These are phyloP conservation scores for Oryzias sinensis DNA, from an alignment of 2,797 vertebrate species.

Conservation along the genomic window DNA sequence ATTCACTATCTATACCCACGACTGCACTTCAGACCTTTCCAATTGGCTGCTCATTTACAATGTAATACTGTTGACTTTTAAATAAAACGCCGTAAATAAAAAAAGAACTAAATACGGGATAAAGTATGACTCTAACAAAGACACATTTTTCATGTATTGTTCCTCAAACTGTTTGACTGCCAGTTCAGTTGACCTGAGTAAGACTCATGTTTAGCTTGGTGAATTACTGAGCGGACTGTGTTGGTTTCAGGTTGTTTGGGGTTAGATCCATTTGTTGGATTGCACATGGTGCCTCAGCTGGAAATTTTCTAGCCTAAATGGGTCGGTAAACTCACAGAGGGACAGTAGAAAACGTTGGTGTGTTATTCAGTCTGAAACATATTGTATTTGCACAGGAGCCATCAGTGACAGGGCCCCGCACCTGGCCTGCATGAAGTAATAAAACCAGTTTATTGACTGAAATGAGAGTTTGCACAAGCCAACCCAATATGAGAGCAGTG, in stretches of 20 bases:
- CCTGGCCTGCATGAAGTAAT: slow-evolving; percentile 59
- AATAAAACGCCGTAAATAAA: too few relatives aligned
- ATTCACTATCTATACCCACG: too few relatives aligned
- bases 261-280: slow-evolving; percentile 59
- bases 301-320: slow-evolving; percentile 45
- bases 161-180: slow-evolving; percentile 42
- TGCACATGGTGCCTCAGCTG: slow-evolving; percentile 39
- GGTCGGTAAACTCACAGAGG: slow-evolving; percentile 53
- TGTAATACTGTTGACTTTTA: too few relatives aligned
- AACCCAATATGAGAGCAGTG: slow-evolving; percentile 31
- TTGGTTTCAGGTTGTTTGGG: slow-evolving; percentile 61
- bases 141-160: slow-evolving; percentile 3
- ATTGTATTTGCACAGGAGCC: slow-evolving; percentile 52
- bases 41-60: too few relatives aligned
- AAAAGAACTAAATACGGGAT: too few relatives aligned
- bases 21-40: too few relatives aligned
- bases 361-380: slow-evolving; percentile 69
- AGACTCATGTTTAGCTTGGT: slow-evolving; percentile 34
- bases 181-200: slow-evolving; percentile 51
- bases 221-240: slow-evolving; percentile 44
- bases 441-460: slow-evolving; percentile 42
- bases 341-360: slow-evolving; percentile 42
- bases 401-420: slow-evolving; percentile 59
- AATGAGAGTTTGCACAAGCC: slow-evolving; percentile 43
- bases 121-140: not conserved